phyloP scores from a whole-genome alignment of 2,113 vertebrate species.

The Setophaga coronata region DNA sequence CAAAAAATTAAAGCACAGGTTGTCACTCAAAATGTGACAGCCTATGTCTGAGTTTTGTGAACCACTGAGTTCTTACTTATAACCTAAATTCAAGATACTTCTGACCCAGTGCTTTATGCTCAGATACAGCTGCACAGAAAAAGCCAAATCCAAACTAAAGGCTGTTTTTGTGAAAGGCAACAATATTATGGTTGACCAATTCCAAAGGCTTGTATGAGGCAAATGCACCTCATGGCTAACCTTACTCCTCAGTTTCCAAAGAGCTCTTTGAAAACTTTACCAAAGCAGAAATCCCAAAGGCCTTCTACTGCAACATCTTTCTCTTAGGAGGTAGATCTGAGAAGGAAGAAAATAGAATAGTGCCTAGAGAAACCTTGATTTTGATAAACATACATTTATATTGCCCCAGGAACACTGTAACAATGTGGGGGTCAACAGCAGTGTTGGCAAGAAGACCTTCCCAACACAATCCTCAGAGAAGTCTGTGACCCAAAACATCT shows the following conservation, averaged over 20 bases:
- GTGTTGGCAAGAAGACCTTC: neutral
- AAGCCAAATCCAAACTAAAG: neutral
- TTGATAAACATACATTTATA: neutral
- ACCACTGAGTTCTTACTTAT: neutral
- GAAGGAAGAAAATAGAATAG: neutral
- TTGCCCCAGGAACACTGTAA: neutral
- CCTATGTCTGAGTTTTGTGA: neutral
- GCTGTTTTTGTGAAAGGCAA: neutral
- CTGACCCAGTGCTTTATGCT: neutral
- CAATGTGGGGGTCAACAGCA: neutral
- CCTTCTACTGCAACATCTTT: neutral
- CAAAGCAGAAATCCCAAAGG: neutral
- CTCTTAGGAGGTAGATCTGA: neutral
- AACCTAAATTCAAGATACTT: neutral
- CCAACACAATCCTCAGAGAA: neutral
- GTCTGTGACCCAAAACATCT: neutral
- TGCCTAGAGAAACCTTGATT: neutral
- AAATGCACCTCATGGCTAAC: neutral
- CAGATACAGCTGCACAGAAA: neutral
- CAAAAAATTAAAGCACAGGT: neutral
- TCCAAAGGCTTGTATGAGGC: neutral
- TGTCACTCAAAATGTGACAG: neutral
- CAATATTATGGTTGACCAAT: neutral
- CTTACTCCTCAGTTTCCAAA: neutral
- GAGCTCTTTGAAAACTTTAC: neutral